Conservation (phyloP, 2,797 vertebrate species). For the Xenopus petersii region DNA sequence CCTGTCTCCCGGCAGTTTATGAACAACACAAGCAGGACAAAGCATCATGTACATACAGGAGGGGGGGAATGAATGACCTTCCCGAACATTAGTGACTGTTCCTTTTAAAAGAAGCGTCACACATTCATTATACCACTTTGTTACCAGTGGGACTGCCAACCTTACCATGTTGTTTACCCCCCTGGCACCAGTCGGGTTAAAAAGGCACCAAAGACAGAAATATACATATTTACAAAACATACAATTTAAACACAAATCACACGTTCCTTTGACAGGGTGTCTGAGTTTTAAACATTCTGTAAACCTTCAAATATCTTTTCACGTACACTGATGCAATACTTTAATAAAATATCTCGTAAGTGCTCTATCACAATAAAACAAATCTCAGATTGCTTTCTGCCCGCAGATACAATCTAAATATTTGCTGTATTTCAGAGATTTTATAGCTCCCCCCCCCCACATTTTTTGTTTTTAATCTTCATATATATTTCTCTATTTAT, state of each 20-base stretch:
- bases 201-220: constrained; percentile 75
- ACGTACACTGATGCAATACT: constrained; percentile 93
- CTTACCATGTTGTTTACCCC: constrained; percentile 1
- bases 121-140: constrained; percentile 61
- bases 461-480: constrained; percentile 59
- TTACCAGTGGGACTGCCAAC: constrained; percentile 20
- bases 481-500: constrained; percentile 64
- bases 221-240: constrained; percentile 75
- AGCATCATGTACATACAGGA: constrained; percentile 58
- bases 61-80: constrained; percentile 67
- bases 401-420: constrained; percentile 90
- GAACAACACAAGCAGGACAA: constrained; percentile 81
- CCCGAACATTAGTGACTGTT: constrained; percentile 66
- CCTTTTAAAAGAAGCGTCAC: constrained; percentile 66
- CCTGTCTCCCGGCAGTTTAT: constrained; percentile 83
- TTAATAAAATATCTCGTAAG: constrained; percentile 84
- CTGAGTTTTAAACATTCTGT: constrained; percentile 84
- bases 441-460: neutral
- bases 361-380: constrained; percentile 76
- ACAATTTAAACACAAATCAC: constrained; percentile 77
- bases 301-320: constrained; percentile 98
- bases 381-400: constrained; percentile 87
- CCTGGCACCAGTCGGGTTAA: constrained; percentile 49
- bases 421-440: constrained; percentile 67
- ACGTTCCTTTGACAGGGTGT: constrained; percentile 85